phyloP scores from a whole-genome alignment of 1,140 invertebrate genomes.

The Steinernema khuongi region DNA sequence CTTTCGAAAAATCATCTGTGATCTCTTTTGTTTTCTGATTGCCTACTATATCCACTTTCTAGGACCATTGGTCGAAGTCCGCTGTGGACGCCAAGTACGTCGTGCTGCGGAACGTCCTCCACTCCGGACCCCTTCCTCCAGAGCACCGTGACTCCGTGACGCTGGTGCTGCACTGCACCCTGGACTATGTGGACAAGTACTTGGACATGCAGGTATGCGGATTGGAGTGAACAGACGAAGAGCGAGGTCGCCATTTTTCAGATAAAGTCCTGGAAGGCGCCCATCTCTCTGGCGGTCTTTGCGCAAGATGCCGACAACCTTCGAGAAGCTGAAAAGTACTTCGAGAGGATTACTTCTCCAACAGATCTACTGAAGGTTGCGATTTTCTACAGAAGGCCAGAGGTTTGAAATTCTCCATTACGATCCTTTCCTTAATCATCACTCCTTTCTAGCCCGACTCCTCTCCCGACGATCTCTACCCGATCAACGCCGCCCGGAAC shows the following conservation, averaged over 20 bases:
- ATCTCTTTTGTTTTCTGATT: too few species aligned
- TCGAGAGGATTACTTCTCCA: not conserved
- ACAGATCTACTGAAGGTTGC: not conserved
- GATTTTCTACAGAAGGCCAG: not conserved
- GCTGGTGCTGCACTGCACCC: not conserved
- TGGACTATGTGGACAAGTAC: not conserved
- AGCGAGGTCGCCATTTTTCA: not conserved
- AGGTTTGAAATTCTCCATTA: not conserved
- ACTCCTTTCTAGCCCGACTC: too few species aligned
- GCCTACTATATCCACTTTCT: too few species aligned
- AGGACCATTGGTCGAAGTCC: not conserved
- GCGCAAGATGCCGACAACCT: not conserved
- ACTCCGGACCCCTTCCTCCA: not conserved
- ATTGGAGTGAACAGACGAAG: not conserved
- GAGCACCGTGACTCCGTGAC: not conserved
- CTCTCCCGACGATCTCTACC: not conserved
- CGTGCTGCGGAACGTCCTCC: not conserved
- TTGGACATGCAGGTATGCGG: not conserved
- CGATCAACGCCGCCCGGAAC: not conserved
- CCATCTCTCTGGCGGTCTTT: not conserved
- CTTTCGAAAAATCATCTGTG: too few species aligned
- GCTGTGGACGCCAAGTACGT: not conserved
- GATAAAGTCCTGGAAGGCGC: not conserved
- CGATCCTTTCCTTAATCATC: too few species aligned
- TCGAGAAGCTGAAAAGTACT: not conserved